A percentile compares a stretch with the other conserved stretches of the same genome.
Evolutionary conservation across 2,113 vertebrate genomes (phyloP).

Genomic region (Pseudois nayaur): DNA sequence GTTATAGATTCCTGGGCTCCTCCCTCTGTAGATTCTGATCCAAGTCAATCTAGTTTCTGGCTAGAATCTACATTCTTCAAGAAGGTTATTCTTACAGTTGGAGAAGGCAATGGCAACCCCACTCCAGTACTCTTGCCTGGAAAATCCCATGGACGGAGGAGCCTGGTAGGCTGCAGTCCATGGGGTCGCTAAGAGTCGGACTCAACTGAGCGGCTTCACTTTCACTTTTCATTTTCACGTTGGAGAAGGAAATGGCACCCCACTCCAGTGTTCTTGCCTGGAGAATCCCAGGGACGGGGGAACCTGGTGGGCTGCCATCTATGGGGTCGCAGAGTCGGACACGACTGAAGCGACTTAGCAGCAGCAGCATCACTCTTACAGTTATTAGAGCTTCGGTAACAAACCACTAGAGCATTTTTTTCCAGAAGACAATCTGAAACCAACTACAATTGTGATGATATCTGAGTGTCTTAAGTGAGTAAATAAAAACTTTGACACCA

Average conservation of each 20-base stretch:
- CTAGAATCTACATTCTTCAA: background rate
- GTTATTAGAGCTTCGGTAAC: background rate
- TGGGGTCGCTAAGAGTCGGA: background rate
- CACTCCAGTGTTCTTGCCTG: background rate
- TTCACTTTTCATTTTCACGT: background rate
- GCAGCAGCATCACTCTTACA: background rate
- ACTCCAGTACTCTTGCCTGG: background rate
- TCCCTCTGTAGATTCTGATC: background rate
- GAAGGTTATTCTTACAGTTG: background rate
- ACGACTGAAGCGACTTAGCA: rapidly evolving
- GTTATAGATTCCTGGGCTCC: background rate
- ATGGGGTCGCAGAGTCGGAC: rapidly evolving
- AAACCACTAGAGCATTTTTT: background rate
- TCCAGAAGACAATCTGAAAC: background rate
- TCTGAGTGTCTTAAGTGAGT: background rate
- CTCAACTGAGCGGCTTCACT: background rate
- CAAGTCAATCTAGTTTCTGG: background rate
- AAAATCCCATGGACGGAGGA: background rate
- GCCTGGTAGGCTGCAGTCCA: background rate
- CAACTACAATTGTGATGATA: background rate
- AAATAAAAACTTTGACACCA: background rate
- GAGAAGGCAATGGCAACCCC: background rate
- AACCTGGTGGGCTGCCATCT: background rate
- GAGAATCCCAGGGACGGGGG: background rate
- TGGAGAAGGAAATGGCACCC: background rate